Evolutionary conservation across 2,888 invertebrate species (phyloP), one percentile per base, ranked within the genome.

Genomic region (Latrodectus elegans): DNA sequence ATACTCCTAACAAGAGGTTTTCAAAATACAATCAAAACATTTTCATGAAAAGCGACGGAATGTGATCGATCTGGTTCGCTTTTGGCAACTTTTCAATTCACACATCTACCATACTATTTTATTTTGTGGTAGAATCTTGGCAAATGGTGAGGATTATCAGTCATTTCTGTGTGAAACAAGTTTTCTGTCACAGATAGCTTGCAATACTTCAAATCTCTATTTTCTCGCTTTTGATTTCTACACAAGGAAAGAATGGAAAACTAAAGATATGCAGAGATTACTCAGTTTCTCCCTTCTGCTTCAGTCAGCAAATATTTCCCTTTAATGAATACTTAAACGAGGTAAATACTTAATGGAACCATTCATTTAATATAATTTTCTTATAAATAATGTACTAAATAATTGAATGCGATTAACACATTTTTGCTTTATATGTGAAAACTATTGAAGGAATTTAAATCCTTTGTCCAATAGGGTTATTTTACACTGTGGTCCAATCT

Each of bases 71-170:
- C 77, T 80, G 64, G 74, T 70, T 79, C 53, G 74, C 17, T 78
- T 78, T 85, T 85, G 85, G 85, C 85, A 85, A 85, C 79, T 75
- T 85, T 85, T 85, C 85, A 85, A 85, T 85, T 85, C 85, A 79
- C 85, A 80, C 85, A 85, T 85, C 79, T 85, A 85, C 85, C 79
- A 75, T 68, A 79, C 75, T 74, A 68, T 85, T 85, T 85, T 85
- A 79, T 53, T 68, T 79, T 74, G 73, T 68, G 78, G 70, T 55
- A 51, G 60, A 68, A 17, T 65, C 77, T 55, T 67, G 67, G 84
- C 72, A 78, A 55, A 84, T 65, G 78, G 71, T 64, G 53, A 72
- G 38, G 52, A 67, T 77, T 85, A 85, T 85, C 74, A 85, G 64
- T 85, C 85, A 85, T 80, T 85, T 70, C 70, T 60, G 70, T 55